Conservation (phyloP, 1,140 invertebrate species). For the Portunus trituberculatus region DNA sequence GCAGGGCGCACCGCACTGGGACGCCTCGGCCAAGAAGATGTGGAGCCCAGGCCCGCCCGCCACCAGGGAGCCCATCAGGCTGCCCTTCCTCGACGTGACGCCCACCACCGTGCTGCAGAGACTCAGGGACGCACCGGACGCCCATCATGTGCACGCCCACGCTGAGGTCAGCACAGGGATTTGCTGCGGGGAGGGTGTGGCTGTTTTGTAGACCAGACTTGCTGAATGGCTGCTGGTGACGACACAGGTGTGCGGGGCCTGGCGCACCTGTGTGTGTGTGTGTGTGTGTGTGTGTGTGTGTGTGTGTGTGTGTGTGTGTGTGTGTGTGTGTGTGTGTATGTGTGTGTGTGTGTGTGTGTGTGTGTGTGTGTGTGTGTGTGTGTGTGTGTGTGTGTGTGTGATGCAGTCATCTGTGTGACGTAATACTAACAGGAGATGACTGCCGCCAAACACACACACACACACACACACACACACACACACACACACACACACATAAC, state of each 20-base stretch:
- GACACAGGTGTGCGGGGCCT: neutral
- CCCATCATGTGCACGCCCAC: neutral
- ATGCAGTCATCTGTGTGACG: neutral
- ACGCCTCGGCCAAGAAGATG: constrained; percentile 72
- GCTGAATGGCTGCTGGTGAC: neutral
- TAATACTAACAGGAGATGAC: neutral
- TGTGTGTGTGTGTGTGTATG: constrained; percentile 29
- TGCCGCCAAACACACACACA: neutral
- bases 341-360: constrained; percentile 26
- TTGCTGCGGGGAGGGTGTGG: neutral
- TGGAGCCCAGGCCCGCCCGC: constrained; percentile 70
- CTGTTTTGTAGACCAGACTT: neutral
- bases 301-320: neutral
- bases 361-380: neutral
- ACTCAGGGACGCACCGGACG: constrained; percentile 44
- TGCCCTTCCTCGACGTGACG: constrained; percentile 75
- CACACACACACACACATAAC: constrained; percentile 28
- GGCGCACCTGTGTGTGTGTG: neutral
- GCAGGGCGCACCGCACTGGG: constrained; percentile 71
- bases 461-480: constrained; percentile 41
- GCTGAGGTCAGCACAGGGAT: constrained; percentile 40
- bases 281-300: constrained; percentile 35
- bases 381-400: constrained; percentile 27
- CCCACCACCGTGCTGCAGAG: constrained; percentile 72
- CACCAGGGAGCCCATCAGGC: constrained; percentile 66